Conservation (phyloP, 1,140 invertebrate genomes). For the Lepidurus couesii region DNA sequence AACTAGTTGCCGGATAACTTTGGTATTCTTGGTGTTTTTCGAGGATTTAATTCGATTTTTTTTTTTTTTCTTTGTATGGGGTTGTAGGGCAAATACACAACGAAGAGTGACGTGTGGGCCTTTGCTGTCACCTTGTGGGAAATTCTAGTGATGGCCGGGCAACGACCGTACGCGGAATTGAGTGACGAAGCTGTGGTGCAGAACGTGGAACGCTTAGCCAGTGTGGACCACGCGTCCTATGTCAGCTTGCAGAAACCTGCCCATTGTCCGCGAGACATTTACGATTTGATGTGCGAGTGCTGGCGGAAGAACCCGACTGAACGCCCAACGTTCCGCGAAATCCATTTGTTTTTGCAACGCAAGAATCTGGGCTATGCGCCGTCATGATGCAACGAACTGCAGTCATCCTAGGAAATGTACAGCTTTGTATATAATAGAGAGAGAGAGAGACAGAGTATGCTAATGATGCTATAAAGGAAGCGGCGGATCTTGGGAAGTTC, state of each 20-base stretch:
- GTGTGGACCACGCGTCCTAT: neutral
- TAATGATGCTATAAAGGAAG: neutral
- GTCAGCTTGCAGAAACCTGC: constrained; percentile 48
- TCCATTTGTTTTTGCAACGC: constrained; percentile 64
- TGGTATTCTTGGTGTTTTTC: neutral
- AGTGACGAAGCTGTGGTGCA: constrained; percentile 72
- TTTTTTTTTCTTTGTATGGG: neutral
- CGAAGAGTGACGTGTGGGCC: constrained; percentile 81
- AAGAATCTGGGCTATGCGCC: constrained; percentile 55
- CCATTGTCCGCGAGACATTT: constrained; percentile 60
- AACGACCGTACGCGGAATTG: constrained; percentile 73
- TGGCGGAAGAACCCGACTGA: constrained; percentile 62
- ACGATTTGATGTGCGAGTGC: constrained; percentile 68
- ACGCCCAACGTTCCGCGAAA: constrained; percentile 65
- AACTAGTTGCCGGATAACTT: neutral
- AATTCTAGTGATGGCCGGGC: constrained; percentile 73
- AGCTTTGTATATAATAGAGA: neutral
- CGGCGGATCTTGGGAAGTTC: neutral
- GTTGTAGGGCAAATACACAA: constrained; percentile 68
- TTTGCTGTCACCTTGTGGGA: constrained; percentile 88
- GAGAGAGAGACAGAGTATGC: neutral
- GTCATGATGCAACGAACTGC: neutral
- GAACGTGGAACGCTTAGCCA: constrained; percentile 58
- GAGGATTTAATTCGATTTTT: neutral
- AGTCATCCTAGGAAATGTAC: neutral